These are phyloP conservation scores for Drosophila cardini DNA, from an alignment of 1,140 invertebrate genomes.

Conservation along the genomic window DNA sequence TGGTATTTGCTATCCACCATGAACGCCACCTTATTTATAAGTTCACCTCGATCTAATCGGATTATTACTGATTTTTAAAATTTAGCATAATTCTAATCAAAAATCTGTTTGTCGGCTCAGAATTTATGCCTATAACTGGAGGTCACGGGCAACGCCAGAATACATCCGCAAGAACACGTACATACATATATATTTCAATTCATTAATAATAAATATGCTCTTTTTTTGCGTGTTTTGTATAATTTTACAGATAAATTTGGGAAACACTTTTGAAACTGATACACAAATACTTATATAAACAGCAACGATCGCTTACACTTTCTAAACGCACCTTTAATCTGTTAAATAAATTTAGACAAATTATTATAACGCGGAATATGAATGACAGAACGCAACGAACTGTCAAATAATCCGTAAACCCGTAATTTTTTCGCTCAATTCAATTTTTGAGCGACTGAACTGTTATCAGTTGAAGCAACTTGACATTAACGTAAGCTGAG, in stretches of 20 bases:
- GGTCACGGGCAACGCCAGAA: no score
- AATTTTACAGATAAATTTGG: not conserved
- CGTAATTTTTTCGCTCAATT: slow-evolving; percentile 31
- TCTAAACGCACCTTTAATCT: not conserved
- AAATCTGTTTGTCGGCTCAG: no score
- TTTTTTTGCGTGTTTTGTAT: not conserved
- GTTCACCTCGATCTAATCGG: no score
- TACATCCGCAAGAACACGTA: no score
- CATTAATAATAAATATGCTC: no score
- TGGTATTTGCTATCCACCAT: no score
- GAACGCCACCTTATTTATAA: no score
- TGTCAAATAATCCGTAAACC: slow-evolving; percentile 9
- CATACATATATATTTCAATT: no score
- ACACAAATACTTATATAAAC: not conserved
- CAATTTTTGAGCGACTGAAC: slow-evolving; percentile 18
- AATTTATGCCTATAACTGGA: no score
- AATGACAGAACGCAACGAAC: slow-evolving; percentile 1
- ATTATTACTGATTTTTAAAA: no score
- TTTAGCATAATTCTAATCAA: no score
- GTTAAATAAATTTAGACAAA: not conserved
- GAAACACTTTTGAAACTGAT: not conserved
- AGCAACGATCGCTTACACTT: not conserved
- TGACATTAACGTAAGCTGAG: slow-evolving; percentile 11
- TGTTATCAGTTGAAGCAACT: slow-evolving; percentile 23
- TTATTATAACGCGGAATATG: not conserved